Base-by-base conservation (phyloP, 2,888 invertebrate genomes). In the Synergus laeviventris region DNA sequence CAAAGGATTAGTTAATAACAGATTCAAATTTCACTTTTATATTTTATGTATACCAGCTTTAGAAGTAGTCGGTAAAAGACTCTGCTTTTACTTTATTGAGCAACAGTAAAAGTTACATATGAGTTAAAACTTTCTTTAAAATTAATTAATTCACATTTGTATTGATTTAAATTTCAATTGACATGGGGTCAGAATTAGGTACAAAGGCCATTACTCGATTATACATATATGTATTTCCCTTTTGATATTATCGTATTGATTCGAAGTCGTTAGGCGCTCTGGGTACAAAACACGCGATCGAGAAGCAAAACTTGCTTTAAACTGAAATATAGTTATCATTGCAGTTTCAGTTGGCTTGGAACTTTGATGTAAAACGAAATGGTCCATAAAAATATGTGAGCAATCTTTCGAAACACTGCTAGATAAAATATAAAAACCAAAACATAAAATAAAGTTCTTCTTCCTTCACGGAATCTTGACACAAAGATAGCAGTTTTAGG, bases 241-340 rank as follows among this genome's bases (percentile, higher is more conserved):
- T 38, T 62, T 62, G 62, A 62, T 62, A 62, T 62, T 62, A 62
- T 62, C 39, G n/a, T 62, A 62, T 62, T 62, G 62, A 62, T 62
- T 62, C 38, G 12, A 62, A 62, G 62, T 39, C 62, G 38, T 62
- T 39, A 39, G 18, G 18, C 39, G 31, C 38, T 18, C 62, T 38
- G 62, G 12, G 12, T 18, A 62, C 16, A 62, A 62, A 62, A 62
- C 62, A 64, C 64, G 64, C 64, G 64, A n/a, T n/a, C n/a, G n/a
- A 64, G 64, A 64, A 64, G 64, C 42, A 39, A 64, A 64, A 42
- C 64, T 21, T 42, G 42, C 64, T 39, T 64, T 64, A 21, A 64
- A 42, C 12, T 42, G 5, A 31, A 31, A 31, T 31, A 31, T 31
- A 24, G 18, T 59, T 59, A 59, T 59, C 59, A 9, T 59, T 59